Evolutionary conservation across 2,888 invertebrate genomes (phyloP), one percentile per base, ranked within the genome.

Genomic region (Scaptodrosophila latifasciaeformis): DNA sequence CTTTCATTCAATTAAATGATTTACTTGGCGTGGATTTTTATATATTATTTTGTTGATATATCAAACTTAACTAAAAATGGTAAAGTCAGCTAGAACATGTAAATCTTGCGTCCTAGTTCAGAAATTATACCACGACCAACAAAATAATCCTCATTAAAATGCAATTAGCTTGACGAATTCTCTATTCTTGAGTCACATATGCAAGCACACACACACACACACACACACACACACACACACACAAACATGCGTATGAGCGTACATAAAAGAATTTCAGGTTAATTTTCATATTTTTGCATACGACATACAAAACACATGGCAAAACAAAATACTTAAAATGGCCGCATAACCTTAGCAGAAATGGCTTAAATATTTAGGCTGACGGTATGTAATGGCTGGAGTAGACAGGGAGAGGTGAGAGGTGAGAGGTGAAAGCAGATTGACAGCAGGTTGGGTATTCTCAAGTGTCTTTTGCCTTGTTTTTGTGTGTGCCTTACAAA

Each of bases 81-180:
- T 15, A 9, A 34, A 34, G 15, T 34, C 1, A 34, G 12, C 15
- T n/a, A 13, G 15, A 13, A 15, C 34, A 34, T 12, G 15, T 6
- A 34, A 10, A 34, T 13, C 9, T 34, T 34, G 34, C 34, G 7
- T 12, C 5, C 34, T 34, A 15, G 12, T 15, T 12, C 65, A 58
- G 54, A 17, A 50, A 48, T 40, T 42, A 35, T 52, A 44, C 50
- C 46, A 43, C 39, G 51, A 52, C 27, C 44, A 49, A 54, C 53
- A 29, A 34, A 61, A 67, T 60, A 67, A 70, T 61, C 57, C 68
- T 61, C 71, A 70, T 57, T 67, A 64, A 55, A 70, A 75, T 67
- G 59, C 56, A 75, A 75, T 70, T 75, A 70, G 56, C 72, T 53
- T 45, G 49, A 45, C 15, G 27, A 54, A 52, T 37, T 30, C 17